Percentiles rank a stretch among this genome's conserved stretches.
These are phyloP conservation scores for Plebejus argus DNA, from an alignment of 2,888 invertebrate species.

Conservation along the genomic window DNA sequence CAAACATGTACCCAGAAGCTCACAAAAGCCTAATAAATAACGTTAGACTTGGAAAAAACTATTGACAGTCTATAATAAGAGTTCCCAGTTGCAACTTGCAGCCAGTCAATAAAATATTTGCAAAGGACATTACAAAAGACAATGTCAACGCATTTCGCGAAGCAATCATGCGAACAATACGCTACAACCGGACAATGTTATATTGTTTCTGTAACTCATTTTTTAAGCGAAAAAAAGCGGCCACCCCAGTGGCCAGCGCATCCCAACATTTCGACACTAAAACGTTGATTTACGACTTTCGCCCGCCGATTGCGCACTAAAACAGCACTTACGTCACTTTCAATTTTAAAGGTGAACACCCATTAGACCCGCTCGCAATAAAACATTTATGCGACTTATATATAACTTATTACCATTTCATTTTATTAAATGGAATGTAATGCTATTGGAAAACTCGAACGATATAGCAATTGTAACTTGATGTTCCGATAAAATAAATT, in stretches of 20 bases:
- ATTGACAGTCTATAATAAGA: slow-evolving; percentile 28
- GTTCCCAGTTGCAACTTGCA: slow-evolving; percentile 23
- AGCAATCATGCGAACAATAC: slow-evolving; percentile 65
- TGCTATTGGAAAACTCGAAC: neutral
- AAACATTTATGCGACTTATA: slow-evolving; percentile 43
- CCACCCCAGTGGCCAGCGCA: slow-evolving; percentile 79
- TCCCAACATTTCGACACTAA: slow-evolving; percentile 80
- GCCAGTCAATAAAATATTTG: slow-evolving; percentile 25
- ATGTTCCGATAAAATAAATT: slow-evolving; percentile 7
- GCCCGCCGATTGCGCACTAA: slow-evolving; percentile 79
- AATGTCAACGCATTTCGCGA: slow-evolving; percentile 55
- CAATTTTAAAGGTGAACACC: slow-evolving; percentile 73
- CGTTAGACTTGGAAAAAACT: slow-evolving; percentile 21
- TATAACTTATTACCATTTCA: slow-evolving; percentile 33
- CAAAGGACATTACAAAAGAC: slow-evolving; percentile 40
- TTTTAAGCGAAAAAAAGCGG: slow-evolving; percentile 64
- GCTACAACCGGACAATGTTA: slow-evolving; percentile 64
- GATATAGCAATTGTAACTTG: neutral
- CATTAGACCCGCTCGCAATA: slow-evolving; percentile 61
- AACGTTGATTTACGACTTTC: slow-evolving; percentile 79
- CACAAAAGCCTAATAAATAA: slow-evolving; percentile 20
- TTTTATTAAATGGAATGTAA: slow-evolving; percentile 36
- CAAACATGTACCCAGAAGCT: slow-evolving; percentile 7
- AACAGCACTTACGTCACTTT: slow-evolving; percentile 80
- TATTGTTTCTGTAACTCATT: slow-evolving; percentile 68